phyloP scores from a whole-genome alignment of 1,140 invertebrate genomes.

The Pollicipes pollicipes region DNA sequence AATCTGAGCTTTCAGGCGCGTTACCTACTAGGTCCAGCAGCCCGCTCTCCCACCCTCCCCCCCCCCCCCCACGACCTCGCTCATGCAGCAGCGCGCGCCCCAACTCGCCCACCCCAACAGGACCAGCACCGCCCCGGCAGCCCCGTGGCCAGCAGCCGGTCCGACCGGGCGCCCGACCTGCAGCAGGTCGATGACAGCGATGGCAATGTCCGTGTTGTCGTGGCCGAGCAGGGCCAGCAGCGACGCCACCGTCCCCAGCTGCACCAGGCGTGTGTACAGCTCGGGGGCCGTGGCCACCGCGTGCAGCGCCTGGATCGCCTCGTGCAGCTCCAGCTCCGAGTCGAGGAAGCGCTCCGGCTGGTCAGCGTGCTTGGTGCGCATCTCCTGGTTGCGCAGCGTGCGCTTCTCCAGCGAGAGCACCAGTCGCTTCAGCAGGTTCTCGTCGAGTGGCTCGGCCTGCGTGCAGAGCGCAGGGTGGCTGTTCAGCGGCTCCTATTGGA shows the following conservation, averaged over 20 bases:
- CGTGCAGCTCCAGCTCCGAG: conserved; percentile 88
- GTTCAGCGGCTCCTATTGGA: no score
- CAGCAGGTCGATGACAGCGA: conserved; percentile 57
- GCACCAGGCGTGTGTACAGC: conserved; percentile 77
- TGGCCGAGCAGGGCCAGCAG: conserved; percentile 84
- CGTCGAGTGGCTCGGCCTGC: conserved; percentile 52
- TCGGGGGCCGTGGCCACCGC: conserved; percentile 87
- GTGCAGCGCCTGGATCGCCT: conserved; percentile 81
- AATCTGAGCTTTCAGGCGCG: no score
- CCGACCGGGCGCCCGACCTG: conserved; percentile 37
- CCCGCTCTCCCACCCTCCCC: no score
- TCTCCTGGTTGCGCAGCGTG: conserved; percentile 86
- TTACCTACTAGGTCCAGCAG: no score
- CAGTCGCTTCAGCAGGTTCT: conserved; percentile 68
- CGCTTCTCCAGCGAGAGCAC: conserved; percentile 85
- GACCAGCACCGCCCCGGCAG: no score
- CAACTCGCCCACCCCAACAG: no score
- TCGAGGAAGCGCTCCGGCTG: conserved; percentile 97
- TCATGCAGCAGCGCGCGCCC: no score
- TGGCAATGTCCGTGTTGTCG: conserved; percentile 88
- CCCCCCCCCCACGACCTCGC: no score
- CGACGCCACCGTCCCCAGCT: conserved; percentile 69
- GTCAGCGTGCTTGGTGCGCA: conserved; percentile 96
- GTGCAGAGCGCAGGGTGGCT: no score
- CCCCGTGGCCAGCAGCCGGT: no score